Conservation (phyloP, 2,888 invertebrate genomes). For the Phengaris alcon region DNA sequence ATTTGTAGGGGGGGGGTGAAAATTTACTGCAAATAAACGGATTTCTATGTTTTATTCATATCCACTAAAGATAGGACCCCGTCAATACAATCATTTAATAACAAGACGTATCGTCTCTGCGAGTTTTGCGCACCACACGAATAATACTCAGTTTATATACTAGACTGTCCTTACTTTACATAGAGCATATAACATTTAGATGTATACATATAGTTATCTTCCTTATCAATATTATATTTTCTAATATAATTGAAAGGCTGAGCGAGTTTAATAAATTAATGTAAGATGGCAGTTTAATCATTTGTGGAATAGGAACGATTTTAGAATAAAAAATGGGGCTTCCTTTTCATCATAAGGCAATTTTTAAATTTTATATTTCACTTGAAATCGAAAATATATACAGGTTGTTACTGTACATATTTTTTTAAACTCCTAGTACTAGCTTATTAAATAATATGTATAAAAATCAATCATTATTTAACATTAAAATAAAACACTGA, state of each 20-base stretch:
- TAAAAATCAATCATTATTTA: too few relatives aligned
- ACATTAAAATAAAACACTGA: too few relatives aligned
- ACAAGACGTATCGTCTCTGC: neutral
- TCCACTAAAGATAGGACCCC: too few relatives aligned
- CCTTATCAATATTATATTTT: conserved; percentile 23
- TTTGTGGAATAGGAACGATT: conserved; percentile 10
- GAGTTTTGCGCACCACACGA: neutral
- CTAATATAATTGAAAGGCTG: conserved; percentile 26
- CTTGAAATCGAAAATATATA: neutral
- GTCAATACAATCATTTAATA: neutral
- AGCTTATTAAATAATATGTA: neutral
- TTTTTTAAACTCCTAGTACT: neutral
- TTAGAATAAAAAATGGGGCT: conserved; percentile 9
- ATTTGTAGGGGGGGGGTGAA: too few relatives aligned
- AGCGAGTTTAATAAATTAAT: conserved; percentile 16
- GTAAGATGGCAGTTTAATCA: neutral
- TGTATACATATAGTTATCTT: neutral
- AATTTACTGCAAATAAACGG: too few relatives aligned
- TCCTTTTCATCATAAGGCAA: conserved; percentile 11
- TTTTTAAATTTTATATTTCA: conserved; percentile 1
- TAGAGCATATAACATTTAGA: neutral
- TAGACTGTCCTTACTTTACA: neutral
- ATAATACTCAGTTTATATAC: neutral
- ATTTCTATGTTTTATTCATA: too few relatives aligned
- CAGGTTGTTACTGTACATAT: neutral